Base-by-base conservation (phyloP, 2,113 vertebrate genomes). In the Pontoporia blainvillei region DNA sequence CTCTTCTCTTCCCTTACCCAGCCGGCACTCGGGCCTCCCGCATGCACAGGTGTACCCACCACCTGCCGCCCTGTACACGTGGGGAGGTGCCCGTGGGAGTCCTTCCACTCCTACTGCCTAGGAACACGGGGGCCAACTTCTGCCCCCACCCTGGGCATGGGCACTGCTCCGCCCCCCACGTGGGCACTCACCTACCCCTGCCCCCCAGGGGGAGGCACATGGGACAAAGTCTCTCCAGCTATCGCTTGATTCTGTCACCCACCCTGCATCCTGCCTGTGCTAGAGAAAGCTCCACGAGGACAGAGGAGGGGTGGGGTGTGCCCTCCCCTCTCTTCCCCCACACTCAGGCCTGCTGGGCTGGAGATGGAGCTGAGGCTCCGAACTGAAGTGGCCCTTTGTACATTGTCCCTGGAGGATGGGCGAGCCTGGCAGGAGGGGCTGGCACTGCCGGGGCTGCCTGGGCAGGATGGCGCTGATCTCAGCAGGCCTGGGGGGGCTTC, bases 321-420 rank as follows among this genome's bases (percentile, higher is more conserved):
- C 41, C 64, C 39, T 29, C 18, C 57, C 23, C 3, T 15, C 78
- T 31, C 66, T 25, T 61, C 64, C 82, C 92, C 78, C 78, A 15
- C 36, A 75, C 96, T 4, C 64, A 0, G 71, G 72, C 95, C 72
- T 83, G 49, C 85, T 83, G 97, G 75, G 95, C 87, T 97, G 82
- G 95, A 98, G 96, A 96, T 94, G 78, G 89, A 96, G 96, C 97
- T 90, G 95, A 91, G 61, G 93, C 93, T 97, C n/a, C 8, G 87
- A 93, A 90, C 97, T 98, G 94, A 98, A 98, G 86, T 97, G 98
- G 96, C 64, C 95, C 96, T 98, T 99, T 99, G 98, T 99, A 98
- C 86, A 96, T 98, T 98, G 98, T 98, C 85, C 54, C 84, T 15
- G 62, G 62, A 76, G 86, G 91, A 62, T 11, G n/a, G 84, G 36